Evolutionary conservation across 2,113 vertebrate genomes (phyloP), one percentile per base, ranked within the genome.

Genomic region (Cyanistes caeruleus): DNA sequence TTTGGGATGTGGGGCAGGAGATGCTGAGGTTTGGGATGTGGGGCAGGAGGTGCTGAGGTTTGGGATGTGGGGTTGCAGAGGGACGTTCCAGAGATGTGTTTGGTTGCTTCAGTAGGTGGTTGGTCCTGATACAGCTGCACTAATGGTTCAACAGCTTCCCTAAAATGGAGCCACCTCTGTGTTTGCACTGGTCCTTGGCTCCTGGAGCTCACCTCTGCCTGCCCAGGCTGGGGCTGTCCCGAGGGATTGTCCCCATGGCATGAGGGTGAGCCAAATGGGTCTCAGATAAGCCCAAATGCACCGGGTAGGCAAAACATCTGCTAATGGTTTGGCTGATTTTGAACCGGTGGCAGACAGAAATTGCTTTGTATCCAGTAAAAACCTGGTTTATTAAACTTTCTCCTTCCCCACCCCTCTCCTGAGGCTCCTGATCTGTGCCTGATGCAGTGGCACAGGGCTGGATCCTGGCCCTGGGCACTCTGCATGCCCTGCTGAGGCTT

Each of bases 401-500:
- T 30, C 31, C 37, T 77, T 35, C 24, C 24, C 24, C 49, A 25
- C 4, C 20, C 27, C 7, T 70, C 19, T 51, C 23, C 16, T 7
- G 79, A 58, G 73, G 55, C 20, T 94, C 63, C n/a, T 0, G 0
- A 43, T 43, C 68, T 67, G 35, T 60, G 39, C 14, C 39, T 13
- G 41, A 64, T 30, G 44, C 76, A 44, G 23, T 15, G 52, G 56
- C 30, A 46, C 0, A 1, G 58, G 72, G 59, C 53, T 8, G 8
- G 31, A n/a, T 77, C 49, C 79, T 60, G 62, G 72, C 22, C 13
- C 44, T 13, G 17, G 48, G 82, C 16, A 24, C 88, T 75, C 48
- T 44, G 30, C 0, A 0, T 37, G 43, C 21, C 33, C 1, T 0
- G 7, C 2, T 52, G 75, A 33, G 39, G 72, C 18, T 46, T 13